Evolutionary conservation across 2,888 invertebrate genomes (phyloP), one percentile per base, ranked within the genome.

Genomic region (Aplocera efformata): DNA sequence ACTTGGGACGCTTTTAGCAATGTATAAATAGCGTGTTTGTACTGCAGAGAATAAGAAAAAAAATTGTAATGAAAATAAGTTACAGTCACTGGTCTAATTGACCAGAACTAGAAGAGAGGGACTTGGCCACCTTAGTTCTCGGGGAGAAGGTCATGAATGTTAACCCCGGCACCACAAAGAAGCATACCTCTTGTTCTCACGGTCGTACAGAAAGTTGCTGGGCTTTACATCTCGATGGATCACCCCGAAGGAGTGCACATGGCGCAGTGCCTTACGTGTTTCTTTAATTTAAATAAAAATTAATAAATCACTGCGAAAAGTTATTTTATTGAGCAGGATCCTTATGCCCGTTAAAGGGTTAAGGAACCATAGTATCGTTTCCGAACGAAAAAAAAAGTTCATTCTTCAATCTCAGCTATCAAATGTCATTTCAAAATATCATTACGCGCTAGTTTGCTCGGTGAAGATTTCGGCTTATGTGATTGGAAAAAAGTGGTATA

Each of bases 221-320:
- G 97, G 97, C 78, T 97, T 97, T 26, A 97, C 92, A 68, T 97
- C 97, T 38, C 97, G 89, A 72, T 97, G 97, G 44, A 97, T 96
- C 48, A 97, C 92, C 48, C 93, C 92, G 71, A 94, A 94, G 28
- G 92, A 90, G 79, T 97, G 97, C 41, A 97, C 95, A 61, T 94
- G 91, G 4, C 90, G 83, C 55, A 97, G 82, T 2, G 97, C 96
- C 26, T n/a, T 9, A 32, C 22, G n/a, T 32, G 23, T 32, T 32
- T 22, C 25, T 32, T 32, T 32, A 32, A 32, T 22, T 10, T 10
- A 22, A 32, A 22, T 32, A 32, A 32, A 32, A 28, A 13, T 2
- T 6, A 11, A 10, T 28, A n/a, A 28, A 13, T 11, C 28, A 28
- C 28, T 28, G 11, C 31, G 8, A 32, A 32, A 22, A 22, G 23